Conservation (phyloP, 2,113 vertebrate genomes). For the Orthonyx spaldingii region DNA sequence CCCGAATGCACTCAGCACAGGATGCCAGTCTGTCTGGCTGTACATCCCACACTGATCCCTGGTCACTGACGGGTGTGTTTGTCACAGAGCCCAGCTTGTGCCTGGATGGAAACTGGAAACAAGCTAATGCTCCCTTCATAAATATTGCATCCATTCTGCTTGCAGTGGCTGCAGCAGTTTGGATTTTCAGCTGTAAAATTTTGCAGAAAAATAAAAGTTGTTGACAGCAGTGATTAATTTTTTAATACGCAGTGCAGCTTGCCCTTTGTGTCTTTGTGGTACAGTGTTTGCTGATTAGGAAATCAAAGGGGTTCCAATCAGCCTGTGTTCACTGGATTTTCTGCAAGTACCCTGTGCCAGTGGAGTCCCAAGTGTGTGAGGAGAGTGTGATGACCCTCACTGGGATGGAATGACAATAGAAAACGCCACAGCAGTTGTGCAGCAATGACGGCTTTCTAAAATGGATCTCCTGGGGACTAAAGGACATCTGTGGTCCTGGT, state of each 20-base stretch:
- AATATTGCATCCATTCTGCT: background rate
- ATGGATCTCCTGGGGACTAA: background rate
- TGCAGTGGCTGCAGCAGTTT: background rate
- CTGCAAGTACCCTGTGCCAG: background rate
- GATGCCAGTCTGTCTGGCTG: background rate
- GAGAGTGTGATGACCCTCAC: background rate
- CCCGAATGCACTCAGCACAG: background rate
- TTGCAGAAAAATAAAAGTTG: background rate
- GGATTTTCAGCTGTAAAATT: background rate
- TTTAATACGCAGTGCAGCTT: background rate
- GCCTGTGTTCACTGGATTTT: background rate
- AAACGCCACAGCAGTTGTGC: background rate
- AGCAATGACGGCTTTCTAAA: background rate
- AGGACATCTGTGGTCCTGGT: background rate
- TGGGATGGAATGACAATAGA: background rate
- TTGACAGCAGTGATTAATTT: background rate
- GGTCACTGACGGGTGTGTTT: accelerated
- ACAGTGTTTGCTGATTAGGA: background rate
- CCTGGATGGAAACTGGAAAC: background rate
- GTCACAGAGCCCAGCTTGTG: background rate
- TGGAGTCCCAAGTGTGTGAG: background rate
- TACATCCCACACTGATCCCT: accelerated
- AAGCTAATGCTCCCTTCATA: background rate
- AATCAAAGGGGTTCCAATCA: background rate
- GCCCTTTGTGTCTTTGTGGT: background rate